Conservation (phyloP, 2,113 vertebrate species). For the Spilogale gracilis region DNA sequence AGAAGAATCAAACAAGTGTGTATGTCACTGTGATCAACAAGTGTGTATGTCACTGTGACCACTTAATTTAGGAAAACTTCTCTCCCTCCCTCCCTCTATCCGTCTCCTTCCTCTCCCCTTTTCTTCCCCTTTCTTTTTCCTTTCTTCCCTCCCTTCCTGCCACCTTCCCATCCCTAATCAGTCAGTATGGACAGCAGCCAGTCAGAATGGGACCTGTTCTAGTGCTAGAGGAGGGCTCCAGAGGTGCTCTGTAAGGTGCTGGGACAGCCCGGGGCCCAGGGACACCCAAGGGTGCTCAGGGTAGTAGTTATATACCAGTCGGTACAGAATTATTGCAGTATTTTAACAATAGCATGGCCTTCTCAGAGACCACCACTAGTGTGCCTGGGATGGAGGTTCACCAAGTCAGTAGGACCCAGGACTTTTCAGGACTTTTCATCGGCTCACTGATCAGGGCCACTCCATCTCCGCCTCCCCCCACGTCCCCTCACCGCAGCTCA, state of each 20-base stretch:
- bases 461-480: not conserved
- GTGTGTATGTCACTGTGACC: not conserved
- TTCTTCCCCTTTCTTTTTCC: not conserved
- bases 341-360: not conserved
- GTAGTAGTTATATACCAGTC: not conserved
- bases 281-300: not conserved
- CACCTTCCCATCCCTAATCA: not conserved
- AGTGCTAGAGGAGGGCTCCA: not conserved
- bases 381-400: not conserved
- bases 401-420: not conserved
- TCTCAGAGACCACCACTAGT: not conserved
- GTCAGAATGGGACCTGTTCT: not conserved
- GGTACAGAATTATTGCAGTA: not conserved
- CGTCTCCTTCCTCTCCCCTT: not conserved
- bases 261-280: not conserved
- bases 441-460: not conserved
- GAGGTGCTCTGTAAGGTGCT: not conserved
- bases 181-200: not conserved
- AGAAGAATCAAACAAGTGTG: not conserved
- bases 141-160: not conserved
- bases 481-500: slow-evolving; percentile 75
- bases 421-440: not conserved
- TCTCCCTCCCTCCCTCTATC: not conserved
- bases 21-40: not conserved
- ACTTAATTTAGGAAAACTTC: not conserved